Conservation (phyloP, 2,888 invertebrate genomes). For the Andrena fulva region DNA sequence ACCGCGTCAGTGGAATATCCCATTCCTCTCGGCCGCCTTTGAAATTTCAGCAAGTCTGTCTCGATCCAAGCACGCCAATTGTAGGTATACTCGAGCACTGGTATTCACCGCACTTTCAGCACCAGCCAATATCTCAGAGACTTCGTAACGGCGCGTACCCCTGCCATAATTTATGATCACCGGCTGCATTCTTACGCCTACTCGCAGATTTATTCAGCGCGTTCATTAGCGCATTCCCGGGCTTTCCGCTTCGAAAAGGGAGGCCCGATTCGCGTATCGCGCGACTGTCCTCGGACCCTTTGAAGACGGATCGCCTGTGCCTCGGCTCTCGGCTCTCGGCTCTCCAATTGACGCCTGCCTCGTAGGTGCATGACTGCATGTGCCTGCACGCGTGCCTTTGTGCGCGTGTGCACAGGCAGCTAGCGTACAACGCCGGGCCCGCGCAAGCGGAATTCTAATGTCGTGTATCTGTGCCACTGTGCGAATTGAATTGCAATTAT, state of each 20-base stretch:
- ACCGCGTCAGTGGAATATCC: not conserved
- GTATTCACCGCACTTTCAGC: not conserved
- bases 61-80: slow-evolving; percentile 5
- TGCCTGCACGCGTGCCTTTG: slow-evolving; percentile 11
- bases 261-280: slow-evolving; percentile 25
- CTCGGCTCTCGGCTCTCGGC: slow-evolving; percentile 3
- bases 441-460: slow-evolving; percentile 70
- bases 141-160: slow-evolving; percentile 18
- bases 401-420: slow-evolving; percentile 34
- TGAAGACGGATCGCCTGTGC: slow-evolving; percentile 24
- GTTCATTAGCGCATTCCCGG: slow-evolving; percentile 56
- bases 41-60: not conserved
- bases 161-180: slow-evolving; percentile 57
- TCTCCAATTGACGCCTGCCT: slow-evolving; percentile 11
- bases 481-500: slow-evolving; percentile 76
- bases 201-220: slow-evolving; percentile 25
- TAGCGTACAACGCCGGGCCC: slow-evolving; percentile 57
- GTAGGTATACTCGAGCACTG: not conserved
- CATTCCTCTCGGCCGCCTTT: not conserved
- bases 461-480: slow-evolving; percentile 76
- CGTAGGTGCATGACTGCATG: not conserved
- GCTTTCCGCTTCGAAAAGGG: slow-evolving; percentile 46
- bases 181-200: slow-evolving; percentile 50
- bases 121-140: slow-evolving; percentile 18
- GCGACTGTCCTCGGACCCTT: slow-evolving; percentile 16